A percentile compares a stretch with the other conserved stretches of the same genome.
phyloP scores from a whole-genome alignment of 2,888 invertebrate species.

The Syritta pipiens region DNA sequence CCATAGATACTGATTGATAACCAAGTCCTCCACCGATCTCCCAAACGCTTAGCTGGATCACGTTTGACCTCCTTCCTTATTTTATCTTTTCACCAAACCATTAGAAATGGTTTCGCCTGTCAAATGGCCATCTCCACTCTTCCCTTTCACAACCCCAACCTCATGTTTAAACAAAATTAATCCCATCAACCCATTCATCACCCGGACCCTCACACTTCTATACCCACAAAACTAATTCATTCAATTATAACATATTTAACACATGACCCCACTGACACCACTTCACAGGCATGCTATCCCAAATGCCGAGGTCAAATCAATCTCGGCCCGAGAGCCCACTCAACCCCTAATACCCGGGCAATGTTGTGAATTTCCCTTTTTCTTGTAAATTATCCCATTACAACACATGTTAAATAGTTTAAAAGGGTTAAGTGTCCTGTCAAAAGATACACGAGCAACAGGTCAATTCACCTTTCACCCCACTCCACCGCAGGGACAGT shows the following conservation, averaged over 20 bases:
- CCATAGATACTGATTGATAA: too few relatives aligned
- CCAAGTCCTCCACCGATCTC: too few relatives aligned
- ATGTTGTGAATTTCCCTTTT: conserved; percentile 26
- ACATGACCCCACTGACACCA: conserved; percentile 47
- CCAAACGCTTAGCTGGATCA: too few relatives aligned
- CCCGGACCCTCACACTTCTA: conserved; percentile 1
- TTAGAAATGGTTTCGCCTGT: background rate
- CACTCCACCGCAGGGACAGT: background rate
- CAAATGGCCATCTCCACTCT: conserved; percentile 6
- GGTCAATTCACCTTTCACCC: conserved; percentile 61
- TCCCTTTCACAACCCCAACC: background rate
- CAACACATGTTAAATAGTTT: conserved; percentile 65
- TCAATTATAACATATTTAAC: conserved; percentile 66
- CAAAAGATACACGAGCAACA: conserved; percentile 63
- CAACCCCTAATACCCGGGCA: conserved; percentile 38
- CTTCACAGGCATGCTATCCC: conserved; percentile 36
- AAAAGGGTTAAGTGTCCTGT: conserved; percentile 69
- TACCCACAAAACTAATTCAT: conserved; percentile 55
- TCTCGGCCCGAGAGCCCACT: conserved; percentile 34
- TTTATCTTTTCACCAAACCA: too few relatives aligned
- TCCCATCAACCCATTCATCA: conserved; percentile 46
- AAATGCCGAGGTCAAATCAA: conserved; percentile 64
- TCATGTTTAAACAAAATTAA: conserved; percentile 14
- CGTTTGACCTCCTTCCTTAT: too few relatives aligned
- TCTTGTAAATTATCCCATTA: conserved; percentile 65